Base-by-base conservation (phyloP, 2,888 invertebrate genomes). In the Tetheella fluctuosa region DNA sequence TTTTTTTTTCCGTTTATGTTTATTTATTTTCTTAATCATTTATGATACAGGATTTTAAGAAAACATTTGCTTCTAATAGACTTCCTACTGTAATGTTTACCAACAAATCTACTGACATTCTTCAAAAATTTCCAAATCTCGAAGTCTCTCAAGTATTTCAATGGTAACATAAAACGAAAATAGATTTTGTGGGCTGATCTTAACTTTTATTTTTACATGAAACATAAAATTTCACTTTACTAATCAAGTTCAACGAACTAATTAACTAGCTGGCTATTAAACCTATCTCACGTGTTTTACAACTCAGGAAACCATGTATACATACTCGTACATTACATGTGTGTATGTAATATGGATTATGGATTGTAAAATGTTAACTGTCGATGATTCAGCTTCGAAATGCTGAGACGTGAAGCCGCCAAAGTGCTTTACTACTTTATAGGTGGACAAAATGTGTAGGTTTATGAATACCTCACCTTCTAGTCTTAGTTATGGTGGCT, bases 381-480 rank as follows among this genome's bases (percentile, higher is more conserved):
- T 71, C 64, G 70, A 77, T 83, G 80, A 81, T 77, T 81, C 80
- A 83, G 68, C 73, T 67, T 70, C 64, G 65, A 77, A 76, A 77
- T 76, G 72, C 68, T 72, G 71, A 79, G 73, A 79, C 73, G 70
- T 74, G 79, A 86, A 86, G 73, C 79, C 80, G 69, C 71, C 70
- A 69, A 67, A 83, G 84, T 85, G 83, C 30, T 10, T 54, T 56
- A 58, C 59, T 63, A 69, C 57, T 55, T 55, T 63, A 58, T 59
- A 60, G 30, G 62, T 64, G 66, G 67, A 65, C 30, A 60, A 52
- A 65, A 63, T 64, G 73, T 70, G 71, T 71, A 68, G 65, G 34
- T 34, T 39, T 34, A 58, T 15, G 52, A 17, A 42, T 42, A 8
- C 42, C n/a, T 7, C 42, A 1, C 42, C 42, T 2, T 37, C 4